Evolutionary conservation across 2,797 vertebrate species (phyloP).

Genomic region (Diceros bicornis): DNA sequence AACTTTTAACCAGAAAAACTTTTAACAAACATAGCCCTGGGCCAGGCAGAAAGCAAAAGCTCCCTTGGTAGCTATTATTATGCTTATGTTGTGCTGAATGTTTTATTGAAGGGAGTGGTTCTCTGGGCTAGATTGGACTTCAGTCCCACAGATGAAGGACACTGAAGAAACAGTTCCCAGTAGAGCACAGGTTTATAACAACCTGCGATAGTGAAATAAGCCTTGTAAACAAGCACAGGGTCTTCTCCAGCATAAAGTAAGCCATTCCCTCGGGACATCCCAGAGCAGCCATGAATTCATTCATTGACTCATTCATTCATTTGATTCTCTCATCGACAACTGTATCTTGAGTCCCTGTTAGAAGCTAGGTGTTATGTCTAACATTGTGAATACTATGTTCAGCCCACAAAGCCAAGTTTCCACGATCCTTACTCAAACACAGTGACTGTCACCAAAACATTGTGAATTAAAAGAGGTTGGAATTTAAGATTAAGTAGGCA

Average conservation of each 20-base stretch:
- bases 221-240: rapidly evolving
- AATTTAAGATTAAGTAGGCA: neutral
- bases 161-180: neutral
- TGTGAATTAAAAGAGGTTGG: neutral
- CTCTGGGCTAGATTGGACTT: neutral
- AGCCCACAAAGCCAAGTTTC: neutral
- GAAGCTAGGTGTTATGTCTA: neutral
- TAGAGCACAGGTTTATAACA: neutral
- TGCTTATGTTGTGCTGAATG: neutral
- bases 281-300: neutral
- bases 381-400: rapidly evolving
- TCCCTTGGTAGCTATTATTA: neutral
- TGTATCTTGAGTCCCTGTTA: neutral
- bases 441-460: neutral
- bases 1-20: neutral
- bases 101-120: neutral
- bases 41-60: neutral
- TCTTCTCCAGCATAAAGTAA: neutral
- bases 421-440: neutral
- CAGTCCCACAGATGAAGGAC: neutral
- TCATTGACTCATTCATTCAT: neutral
- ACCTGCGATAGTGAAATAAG: neutral
- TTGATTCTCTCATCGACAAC: neutral
- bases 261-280: neutral
- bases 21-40: neutral